Base-by-base conservation (phyloP, 1,140 invertebrate genomes). In the Coenobita brevimanus region DNA sequence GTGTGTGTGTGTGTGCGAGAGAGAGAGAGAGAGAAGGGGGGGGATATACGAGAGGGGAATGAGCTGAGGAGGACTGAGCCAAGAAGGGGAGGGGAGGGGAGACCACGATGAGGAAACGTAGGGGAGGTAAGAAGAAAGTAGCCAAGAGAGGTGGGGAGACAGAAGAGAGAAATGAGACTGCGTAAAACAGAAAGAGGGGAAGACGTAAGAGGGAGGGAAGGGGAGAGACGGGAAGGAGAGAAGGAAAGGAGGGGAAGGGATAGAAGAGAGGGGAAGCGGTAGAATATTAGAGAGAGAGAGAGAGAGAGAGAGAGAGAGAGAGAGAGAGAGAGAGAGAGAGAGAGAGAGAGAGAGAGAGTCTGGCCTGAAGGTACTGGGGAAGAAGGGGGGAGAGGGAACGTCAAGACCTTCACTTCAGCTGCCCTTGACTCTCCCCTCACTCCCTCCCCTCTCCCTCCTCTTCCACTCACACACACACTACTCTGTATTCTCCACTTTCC, bases 281-380 rank as follows among this genome's bases (percentile, higher is more conserved):
- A 4, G 41, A 41, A 0, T 24, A 43, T 15, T 0, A 41, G 73
- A 41, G 36, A 38, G 6, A 8, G 17, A 41, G 73, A 21, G 41
- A 76, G 41, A 17, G 46, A 76, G 27, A 38, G 73, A 76, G 17
- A 41, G 36, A 76, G 73, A 76, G 36, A 76, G 36, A 41, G 41
- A 38, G 30, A 21, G 41, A 17, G 30, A 38, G 36, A 38, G 73
- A n/a, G 17, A 38, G 36, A 41, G 36, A 38, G 15, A 76, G 24
- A 4, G 73, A 21, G 0, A 24, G n/a, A 76, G 24, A 38, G 10
- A 33, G n/a, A n/a, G n/a, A n/a, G n/a, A n/a, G n/a, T n/a, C n/a
- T n/a, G n/a, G n/a, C n/a, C n/a, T n/a, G n/a, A 43, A 33, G 46
- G 73, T 17, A 43, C 33, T 13, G 17, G 33, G 41, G 41, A 41